A percentile compares a stretch with the other conserved stretches of the same genome.
These are phyloP conservation scores for Drosophila cyrtoloma DNA, from an alignment of 2,888 invertebrate genomes.

Conservation along the genomic window DNA sequence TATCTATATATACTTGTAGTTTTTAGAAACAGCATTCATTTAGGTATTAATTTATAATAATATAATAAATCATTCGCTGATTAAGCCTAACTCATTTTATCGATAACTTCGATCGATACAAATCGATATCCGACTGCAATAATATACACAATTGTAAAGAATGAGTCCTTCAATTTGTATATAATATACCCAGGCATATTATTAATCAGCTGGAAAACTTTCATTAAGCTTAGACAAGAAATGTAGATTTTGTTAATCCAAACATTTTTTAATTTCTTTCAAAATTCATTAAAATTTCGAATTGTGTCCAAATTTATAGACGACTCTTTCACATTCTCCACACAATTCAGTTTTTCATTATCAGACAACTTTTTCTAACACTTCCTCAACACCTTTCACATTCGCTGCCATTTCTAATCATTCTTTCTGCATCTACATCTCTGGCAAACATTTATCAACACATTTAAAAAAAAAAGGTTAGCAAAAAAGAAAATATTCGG, in stretches of 20 bases:
- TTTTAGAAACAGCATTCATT: not conserved
- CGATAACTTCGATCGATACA: not conserved
- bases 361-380: not conserved
- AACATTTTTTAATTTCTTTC: not conserved
- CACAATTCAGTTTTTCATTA: not conserved
- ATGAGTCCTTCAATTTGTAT: fast-evolving
- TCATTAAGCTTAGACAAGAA: not conserved
- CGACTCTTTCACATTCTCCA: not conserved
- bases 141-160: not conserved
- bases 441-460: constrained; percentile 58
- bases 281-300: not conserved
- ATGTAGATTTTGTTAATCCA: not conserved
- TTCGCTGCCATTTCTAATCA: not conserved
- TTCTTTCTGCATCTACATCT: constrained; percentile 16
- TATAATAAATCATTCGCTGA: not conserved
- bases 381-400: constrained; percentile 7
- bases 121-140: not conserved
- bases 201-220: not conserved
- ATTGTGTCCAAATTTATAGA: not conserved
- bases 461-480: constrained; percentile 14
- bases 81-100: not conserved
- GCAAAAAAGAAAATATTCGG: not conserved
- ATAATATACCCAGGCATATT: no score
- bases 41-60: not conserved
- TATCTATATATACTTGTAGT: not conserved